These are phyloP conservation scores for Vultur gryphus DNA, from an alignment of 2,797 vertebrate species.

Conservation along the genomic window DNA sequence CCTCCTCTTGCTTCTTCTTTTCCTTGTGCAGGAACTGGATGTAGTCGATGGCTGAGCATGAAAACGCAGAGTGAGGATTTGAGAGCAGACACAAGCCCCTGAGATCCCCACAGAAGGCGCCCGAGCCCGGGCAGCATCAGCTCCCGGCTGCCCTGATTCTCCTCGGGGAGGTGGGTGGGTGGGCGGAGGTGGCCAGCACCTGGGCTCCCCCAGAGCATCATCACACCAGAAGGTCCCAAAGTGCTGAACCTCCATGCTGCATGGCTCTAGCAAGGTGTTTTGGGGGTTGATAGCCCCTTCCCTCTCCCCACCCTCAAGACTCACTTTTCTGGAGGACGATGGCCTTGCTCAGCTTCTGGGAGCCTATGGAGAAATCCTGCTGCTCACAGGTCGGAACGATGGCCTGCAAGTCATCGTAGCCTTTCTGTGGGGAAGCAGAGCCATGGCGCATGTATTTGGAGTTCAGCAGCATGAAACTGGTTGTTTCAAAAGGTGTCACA, in stretches of 20 bases:
- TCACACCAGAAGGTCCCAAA: background rate
- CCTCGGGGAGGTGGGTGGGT: background rate
- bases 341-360: constrained; percentile 96
- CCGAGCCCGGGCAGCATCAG: background rate
- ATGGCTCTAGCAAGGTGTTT: accelerated
- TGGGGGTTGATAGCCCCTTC: background rate
- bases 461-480: accelerated
- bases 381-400: constrained; percentile 97
- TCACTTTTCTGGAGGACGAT: constrained; percentile 96
- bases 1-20: constrained; percentile 98
- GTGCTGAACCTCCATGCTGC: background rate
- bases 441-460: background rate
- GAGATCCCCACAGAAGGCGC: accelerated
- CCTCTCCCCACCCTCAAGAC: background rate
- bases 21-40: constrained; percentile 99
- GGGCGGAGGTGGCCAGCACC: background rate
- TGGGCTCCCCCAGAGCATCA: background rate
- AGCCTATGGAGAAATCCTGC: constrained; percentile 90
- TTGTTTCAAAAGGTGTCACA: too few relatives aligned
- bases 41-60: constrained; percentile 89
- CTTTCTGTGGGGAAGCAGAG: constrained; percentile 82
- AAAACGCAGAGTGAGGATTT: background rate
- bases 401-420: constrained; percentile 93
- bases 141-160: background rate
- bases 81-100: accelerated